Conservation (phyloP, 2,888 invertebrate species). For the Perithous albicinctus region DNA sequence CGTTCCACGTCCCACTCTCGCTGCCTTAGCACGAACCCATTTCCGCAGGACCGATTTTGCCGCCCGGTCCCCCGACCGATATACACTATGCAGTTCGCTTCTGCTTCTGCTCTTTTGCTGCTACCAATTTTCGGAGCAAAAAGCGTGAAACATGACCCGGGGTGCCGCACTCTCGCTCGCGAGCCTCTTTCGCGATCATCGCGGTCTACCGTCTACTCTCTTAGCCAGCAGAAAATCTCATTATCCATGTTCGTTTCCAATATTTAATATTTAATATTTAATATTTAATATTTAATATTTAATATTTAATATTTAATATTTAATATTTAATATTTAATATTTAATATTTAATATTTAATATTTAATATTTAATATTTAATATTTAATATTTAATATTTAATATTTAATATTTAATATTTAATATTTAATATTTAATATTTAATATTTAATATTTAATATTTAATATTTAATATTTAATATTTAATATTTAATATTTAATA, state of each 20-base stretch:
- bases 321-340: no score
- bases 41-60: conserved; percentile 65
- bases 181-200: conserved; percentile 47
- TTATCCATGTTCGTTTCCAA: conserved; percentile 46
- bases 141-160: conserved; percentile 68
- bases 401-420: no score
- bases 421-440: no score
- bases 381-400: no score
- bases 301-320: no score
- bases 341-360: no score
- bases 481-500: no score
- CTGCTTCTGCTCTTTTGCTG: conserved; percentile 55
- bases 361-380: no score
- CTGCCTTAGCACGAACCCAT: conserved; percentile 49
- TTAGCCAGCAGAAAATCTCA: conserved; percentile 63
- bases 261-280: no score
- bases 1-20: background rate
- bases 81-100: conserved; percentile 37
- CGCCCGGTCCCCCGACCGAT: conserved; percentile 20
- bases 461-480: no score
- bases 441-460: no score
- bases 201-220: conserved; percentile 49
- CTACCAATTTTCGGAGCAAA: conserved; percentile 68
- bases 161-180: conserved; percentile 57
- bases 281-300: no score